Conservation (phyloP, 2,113 vertebrate species). For the Podarcis raffonei region DNA sequence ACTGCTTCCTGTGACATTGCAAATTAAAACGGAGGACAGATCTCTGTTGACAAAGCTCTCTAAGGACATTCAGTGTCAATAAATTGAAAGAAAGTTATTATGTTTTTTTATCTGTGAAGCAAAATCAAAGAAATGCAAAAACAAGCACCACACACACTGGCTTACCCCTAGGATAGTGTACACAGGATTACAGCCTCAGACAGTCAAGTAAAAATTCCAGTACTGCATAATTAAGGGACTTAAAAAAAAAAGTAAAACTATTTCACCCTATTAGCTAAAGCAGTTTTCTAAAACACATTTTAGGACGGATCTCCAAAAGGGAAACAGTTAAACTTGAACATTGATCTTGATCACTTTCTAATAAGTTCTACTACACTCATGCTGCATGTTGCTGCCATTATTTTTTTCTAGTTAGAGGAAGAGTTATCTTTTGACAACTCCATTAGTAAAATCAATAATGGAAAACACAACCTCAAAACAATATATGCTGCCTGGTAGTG, state of each 20-base stretch:
- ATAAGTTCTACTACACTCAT: not conserved
- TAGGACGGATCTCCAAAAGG: conserved; percentile 6
- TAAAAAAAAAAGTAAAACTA: not conserved
- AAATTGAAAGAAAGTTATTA: conserved; percentile 41
- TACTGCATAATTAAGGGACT: not conserved
- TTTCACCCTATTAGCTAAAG: conserved; percentile 31
- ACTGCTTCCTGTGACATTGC: conserved; percentile 26
- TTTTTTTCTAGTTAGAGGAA: not conserved
- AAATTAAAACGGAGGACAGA: conserved; percentile 38
- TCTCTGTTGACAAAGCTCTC: conserved; percentile 6
- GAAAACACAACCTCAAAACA: conserved; percentile 6
- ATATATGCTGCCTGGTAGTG: not conserved
- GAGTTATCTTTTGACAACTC: conserved; percentile 16
- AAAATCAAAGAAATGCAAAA: conserved; percentile 9
- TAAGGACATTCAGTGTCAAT: not conserved
- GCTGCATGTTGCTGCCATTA: conserved; percentile 4
- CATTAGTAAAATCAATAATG: not conserved
- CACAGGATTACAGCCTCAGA: not conserved
- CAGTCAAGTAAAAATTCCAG: not conserved
- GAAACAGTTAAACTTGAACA: not conserved
- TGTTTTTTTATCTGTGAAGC: not conserved
- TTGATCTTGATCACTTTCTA: conserved; percentile 3
- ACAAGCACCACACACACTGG: not conserved
- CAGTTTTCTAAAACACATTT: conserved; percentile 19
- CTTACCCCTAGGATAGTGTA: not conserved